A percentile compares a stretch with the other conserved stretches of the same genome.
These are phyloP conservation scores for Silurus asotus DNA, from an alignment of 2,113 vertebrate species.

Conservation along the genomic window DNA sequence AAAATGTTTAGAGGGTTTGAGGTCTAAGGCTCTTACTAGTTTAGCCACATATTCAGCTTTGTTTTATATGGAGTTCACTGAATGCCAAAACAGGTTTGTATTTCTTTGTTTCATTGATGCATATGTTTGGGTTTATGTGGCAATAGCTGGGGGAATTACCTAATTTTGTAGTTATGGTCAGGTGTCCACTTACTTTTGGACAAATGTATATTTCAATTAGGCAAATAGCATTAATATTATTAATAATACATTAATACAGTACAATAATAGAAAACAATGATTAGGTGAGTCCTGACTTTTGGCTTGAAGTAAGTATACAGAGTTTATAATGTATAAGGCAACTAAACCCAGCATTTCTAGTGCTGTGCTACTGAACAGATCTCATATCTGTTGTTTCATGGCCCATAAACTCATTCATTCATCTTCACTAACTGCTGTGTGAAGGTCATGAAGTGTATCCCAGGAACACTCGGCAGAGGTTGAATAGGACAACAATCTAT, in stretches of 20 bases:
- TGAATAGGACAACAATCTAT: background rate
- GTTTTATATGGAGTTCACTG: background rate
- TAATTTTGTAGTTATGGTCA: background rate
- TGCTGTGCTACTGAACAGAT: background rate
- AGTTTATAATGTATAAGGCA: background rate
- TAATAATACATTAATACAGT: too few relatives aligned
- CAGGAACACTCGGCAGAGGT: background rate
- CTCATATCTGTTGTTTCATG: constrained; percentile 1
- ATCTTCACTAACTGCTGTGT: background rate
- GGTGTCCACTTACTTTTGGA: background rate
- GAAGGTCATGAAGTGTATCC: background rate
- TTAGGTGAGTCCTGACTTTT: background rate
- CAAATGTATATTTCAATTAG: background rate
- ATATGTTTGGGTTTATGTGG: background rate
- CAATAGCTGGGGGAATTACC: background rate
- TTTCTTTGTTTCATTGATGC: background rate
- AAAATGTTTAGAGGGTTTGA: background rate
- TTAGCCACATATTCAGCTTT: background rate
- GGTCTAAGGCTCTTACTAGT: background rate
- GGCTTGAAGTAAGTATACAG: background rate
- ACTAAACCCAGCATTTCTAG: background rate
- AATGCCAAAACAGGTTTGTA: background rate
- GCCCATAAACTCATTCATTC: constrained; percentile 9
- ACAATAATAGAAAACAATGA: background rate
- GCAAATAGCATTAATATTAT: background rate